These are phyloP conservation scores for Phorcus lineatus DNA, from an alignment of 2,888 invertebrate species.

Conservation along the genomic window DNA sequence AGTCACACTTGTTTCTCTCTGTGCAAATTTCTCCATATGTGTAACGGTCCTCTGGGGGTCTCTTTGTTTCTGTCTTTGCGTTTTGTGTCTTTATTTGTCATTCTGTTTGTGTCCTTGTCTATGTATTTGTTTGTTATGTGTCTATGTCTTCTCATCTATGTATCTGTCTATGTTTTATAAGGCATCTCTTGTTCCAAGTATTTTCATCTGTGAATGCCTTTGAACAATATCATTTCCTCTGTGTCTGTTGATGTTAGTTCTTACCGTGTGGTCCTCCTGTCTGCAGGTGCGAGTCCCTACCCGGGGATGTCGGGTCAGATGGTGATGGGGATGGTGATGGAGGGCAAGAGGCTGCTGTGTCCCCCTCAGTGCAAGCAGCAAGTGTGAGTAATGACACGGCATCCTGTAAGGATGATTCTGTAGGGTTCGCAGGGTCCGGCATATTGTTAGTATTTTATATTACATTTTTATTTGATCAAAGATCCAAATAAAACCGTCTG, in stretches of 20 bases:
- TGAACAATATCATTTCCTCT: no score
- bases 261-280: neutral
- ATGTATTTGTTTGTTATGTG: no score
- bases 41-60: neutral
- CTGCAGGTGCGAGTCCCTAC: constrained; percentile 92
- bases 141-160: no score
- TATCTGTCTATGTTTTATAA: no score
- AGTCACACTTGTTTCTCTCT: constrained; percentile 27
- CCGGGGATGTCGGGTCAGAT: constrained; percentile 94
- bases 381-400: constrained; percentile 75
- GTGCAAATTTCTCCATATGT: neutral
- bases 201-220: no score
- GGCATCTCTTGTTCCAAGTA: no score
- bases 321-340: constrained; percentile 86
- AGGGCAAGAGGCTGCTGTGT: constrained; percentile 91
- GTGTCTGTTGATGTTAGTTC: no score
- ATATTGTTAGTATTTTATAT: no score
- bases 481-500: no score
- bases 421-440: no score
- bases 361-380: constrained; percentile 95
- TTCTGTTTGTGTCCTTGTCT: neutral
- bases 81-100: neutral
- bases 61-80: neutral
- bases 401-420: no score
- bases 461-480: no score